Evolutionary conservation across 2,888 invertebrate species (phyloP).

Genomic region (Melolontha melolontha): DNA sequence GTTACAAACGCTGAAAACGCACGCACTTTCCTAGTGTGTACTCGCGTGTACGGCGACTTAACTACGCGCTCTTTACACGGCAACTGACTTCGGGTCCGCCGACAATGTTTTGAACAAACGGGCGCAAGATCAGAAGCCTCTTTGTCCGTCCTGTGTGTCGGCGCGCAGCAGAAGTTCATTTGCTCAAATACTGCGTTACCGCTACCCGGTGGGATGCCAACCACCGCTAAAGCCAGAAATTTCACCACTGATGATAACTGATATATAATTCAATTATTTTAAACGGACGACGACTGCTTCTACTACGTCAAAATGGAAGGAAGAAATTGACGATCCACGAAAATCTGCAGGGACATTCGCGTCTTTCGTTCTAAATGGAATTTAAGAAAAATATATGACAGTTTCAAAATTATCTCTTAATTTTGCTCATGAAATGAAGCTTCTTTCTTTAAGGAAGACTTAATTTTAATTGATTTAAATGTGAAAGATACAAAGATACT

Average conservation of each 20-base stretch:
- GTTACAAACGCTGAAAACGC: too few species aligned
- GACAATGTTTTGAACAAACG: slow-evolving; percentile 27
- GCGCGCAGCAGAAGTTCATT: slow-evolving; percentile 39
- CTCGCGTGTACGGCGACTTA: not conserved
- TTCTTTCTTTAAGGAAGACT: too few species aligned
- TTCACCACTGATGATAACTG: slow-evolving; percentile 44
- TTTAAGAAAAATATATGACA: too few species aligned
- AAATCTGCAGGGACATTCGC: too few species aligned
- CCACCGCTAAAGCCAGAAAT: slow-evolving; percentile 56
- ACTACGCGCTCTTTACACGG: slow-evolving; percentile 2
- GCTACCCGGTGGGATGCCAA: slow-evolving; percentile 17
- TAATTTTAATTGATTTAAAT: too few species aligned
- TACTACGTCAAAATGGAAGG: too few species aligned
- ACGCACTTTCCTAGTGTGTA: too few species aligned
- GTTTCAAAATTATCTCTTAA: too few species aligned
- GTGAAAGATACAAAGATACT: too few species aligned
- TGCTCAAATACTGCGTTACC: slow-evolving; percentile 23
- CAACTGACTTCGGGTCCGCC: slow-evolving; percentile 25
- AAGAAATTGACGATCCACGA: too few species aligned
- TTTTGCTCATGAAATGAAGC: too few species aligned
- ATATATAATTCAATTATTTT: slow-evolving; percentile 37
- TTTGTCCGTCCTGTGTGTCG: slow-evolving; percentile 31
- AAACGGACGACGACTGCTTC: slow-evolving; percentile 49
- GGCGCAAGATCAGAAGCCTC: slow-evolving; percentile 35
- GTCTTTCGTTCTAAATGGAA: too few species aligned